phyloP scores from a whole-genome alignment of 2,888 invertebrate genomes.

The Syrista parreyssii region DNA sequence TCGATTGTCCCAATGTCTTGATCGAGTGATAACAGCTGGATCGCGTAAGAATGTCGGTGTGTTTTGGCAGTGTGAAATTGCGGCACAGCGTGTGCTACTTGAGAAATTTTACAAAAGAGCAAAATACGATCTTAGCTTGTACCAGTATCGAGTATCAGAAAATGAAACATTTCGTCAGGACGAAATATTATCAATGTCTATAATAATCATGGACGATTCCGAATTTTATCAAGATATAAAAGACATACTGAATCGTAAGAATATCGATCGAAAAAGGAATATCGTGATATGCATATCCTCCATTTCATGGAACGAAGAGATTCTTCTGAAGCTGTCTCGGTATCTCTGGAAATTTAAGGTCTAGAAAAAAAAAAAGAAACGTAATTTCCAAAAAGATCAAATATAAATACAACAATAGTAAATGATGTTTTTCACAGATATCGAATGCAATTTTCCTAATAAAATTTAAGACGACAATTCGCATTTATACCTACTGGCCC shows the following conservation, averaged over 20 bases:
- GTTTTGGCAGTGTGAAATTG: constrained; percentile 6
- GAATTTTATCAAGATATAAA: not conserved
- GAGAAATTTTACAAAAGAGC: not conserved
- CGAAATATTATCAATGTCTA: not conserved
- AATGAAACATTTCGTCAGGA: not conserved
- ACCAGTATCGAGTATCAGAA: not conserved
- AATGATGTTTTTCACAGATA: too few relatives aligned
- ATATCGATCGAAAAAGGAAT: constrained; percentile 9
- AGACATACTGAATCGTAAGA: not conserved
- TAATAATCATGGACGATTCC: constrained; percentile 3
- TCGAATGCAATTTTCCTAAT: too few relatives aligned
- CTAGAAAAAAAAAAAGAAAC: too few relatives aligned
- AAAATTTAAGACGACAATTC: too few relatives aligned
- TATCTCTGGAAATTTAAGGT: too few relatives aligned
- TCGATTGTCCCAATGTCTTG: not conserved
- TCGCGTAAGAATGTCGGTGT: constrained; percentile 2
- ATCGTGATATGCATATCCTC: constrained; percentile 10
- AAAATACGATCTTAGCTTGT: not conserved
- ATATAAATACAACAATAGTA: too few relatives aligned
- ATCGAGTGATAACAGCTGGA: not conserved
- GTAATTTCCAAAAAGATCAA: too few relatives aligned
- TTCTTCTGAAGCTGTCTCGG: not conserved
- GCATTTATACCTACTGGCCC: constrained; percentile 2
- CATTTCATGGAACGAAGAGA: constrained; percentile 1
- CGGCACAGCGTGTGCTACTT: constrained; percentile 1